Conservation (phyloP, 2,113 vertebrate genomes). For the Pycnonotus jocosus region DNA sequence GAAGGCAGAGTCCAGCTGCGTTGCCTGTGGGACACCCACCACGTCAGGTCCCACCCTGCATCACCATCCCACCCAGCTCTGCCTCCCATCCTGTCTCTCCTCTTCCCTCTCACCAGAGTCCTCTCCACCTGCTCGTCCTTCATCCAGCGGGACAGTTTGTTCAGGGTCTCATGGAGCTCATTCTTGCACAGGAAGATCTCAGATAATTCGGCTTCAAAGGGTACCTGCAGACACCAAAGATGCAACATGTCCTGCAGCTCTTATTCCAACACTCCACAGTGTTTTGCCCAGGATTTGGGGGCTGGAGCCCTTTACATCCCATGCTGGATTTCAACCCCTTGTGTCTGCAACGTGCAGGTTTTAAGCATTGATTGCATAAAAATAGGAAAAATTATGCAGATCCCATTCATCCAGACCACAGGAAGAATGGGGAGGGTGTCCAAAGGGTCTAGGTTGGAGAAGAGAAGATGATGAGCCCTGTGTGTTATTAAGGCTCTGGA, state of each 20-base stretch:
- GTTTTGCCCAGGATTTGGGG: neutral
- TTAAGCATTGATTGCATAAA: neutral
- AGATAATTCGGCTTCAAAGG: conserved; percentile 76
- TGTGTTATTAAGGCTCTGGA: neutral
- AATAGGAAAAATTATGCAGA: neutral
- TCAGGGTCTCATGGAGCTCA: conserved; percentile 73
- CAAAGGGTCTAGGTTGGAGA: neutral
- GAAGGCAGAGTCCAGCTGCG: conserved; percentile 75
- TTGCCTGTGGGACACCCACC: conserved; percentile 61
- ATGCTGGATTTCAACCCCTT: neutral
- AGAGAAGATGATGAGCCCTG: neutral
- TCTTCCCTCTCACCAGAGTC: conserved; percentile 72
- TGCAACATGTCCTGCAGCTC: neutral
- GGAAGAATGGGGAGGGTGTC: neutral
- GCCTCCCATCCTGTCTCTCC: neutral
- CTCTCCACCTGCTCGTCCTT: conserved; percentile 69
- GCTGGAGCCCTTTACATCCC: neutral
- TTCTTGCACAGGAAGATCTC: conserved; percentile 76
- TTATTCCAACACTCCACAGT: rapidly evolving
- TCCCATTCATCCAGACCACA: neutral
- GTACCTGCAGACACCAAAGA: conserved; percentile 59
- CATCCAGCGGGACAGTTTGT: conserved; percentile 80
- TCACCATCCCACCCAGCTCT: neutral
- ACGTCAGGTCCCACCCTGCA: neutral
- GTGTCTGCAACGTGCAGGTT: neutral